phyloP scores from a whole-genome alignment of 53 echinoderm and acorn worm species.

The Holothuria leucospilota region DNA sequence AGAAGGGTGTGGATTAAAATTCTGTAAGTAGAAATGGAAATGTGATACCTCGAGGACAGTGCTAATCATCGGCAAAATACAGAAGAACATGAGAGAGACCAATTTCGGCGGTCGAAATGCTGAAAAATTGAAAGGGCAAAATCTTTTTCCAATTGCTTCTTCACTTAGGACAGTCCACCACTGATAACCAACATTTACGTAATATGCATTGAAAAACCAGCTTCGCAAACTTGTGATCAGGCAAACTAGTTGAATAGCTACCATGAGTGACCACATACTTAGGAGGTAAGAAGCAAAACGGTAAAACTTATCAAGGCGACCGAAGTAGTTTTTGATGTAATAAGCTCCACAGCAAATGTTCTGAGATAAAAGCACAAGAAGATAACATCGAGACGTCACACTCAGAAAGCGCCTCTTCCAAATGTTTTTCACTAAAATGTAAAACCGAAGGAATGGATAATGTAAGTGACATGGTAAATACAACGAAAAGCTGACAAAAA shows the following conservation, averaged over 20 bases:
- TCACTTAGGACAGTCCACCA: too few species aligned
- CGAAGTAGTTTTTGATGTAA: slow-evolving; percentile 22
- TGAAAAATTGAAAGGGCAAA: neutral
- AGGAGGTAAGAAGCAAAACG: too few species aligned
- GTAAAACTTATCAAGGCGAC: neutral
- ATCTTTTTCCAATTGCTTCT: neutral
- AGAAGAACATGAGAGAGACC: neutral
- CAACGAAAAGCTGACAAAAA: too few species aligned
- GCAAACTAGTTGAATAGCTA: too few species aligned
- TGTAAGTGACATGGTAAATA: too few species aligned
- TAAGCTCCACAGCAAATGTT: slow-evolving; percentile 1
- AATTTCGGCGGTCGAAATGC: slow-evolving; percentile 4
- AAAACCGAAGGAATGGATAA: too few species aligned
- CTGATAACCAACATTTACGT: too few species aligned
- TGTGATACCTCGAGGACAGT: neutral
- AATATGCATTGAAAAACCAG: too few species aligned
- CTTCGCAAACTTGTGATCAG: too few species aligned
- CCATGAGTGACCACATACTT: too few species aligned
- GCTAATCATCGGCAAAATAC: neutral
- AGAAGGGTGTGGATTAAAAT: neutral
- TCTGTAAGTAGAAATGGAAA: neutral
- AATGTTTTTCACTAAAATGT: neutral
- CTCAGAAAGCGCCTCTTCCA: slow-evolving; percentile 16
- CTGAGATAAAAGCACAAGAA: neutral
- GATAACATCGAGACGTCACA: slow-evolving; percentile 35